Percentiles rank a stretch among this genome's conserved stretches.
phyloP scores from a whole-genome alignment of 1,140 invertebrate genomes.

The Trichonephila inaurata region DNA sequence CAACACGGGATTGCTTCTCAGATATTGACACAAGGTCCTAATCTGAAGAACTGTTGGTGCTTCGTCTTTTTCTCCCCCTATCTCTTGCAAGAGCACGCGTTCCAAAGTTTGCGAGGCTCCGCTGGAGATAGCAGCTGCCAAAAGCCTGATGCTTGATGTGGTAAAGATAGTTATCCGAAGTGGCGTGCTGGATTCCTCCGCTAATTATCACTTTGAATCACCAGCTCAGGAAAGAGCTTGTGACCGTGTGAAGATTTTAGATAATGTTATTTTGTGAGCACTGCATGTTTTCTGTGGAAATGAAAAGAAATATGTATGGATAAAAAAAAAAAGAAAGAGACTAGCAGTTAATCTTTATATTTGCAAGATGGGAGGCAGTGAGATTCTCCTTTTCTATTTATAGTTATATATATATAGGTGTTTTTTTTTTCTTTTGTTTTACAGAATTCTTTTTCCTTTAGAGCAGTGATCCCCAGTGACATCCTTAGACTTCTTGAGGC shows the following conservation, averaged over 20 bases:
- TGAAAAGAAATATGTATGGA: too few relatives aligned
- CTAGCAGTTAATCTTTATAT: too few relatives aligned
- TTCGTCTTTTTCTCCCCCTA: conserved; percentile 7
- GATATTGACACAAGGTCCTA: not conserved
- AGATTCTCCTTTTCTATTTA: too few relatives aligned
- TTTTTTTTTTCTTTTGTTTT: too few relatives aligned
- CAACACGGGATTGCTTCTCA: not conserved
- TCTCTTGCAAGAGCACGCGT: conserved; percentile 4
- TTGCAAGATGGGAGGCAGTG: too few relatives aligned
- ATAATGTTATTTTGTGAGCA: too few relatives aligned
- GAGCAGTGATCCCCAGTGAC: too few relatives aligned
- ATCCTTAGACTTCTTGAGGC: too few relatives aligned
- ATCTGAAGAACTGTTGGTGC: not conserved
- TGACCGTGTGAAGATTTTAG: not conserved
- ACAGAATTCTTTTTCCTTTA: too few relatives aligned
- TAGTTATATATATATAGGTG: too few relatives aligned
- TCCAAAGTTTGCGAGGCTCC: not conserved
- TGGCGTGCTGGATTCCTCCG: not conserved
- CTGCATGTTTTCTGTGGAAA: too few relatives aligned
- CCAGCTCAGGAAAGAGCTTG: not conserved
- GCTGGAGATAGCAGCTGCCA: not conserved
- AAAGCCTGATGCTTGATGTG: not conserved
- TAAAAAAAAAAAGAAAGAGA: too few relatives aligned
- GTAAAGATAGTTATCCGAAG: conserved; percentile 15
- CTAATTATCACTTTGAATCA: not conserved